Percentiles rank a stretch among this genome's conserved stretches.
These are phyloP conservation scores for Antrozous pallidus DNA, from an alignment of 2,797 vertebrate species.

Conservation along the genomic window DNA sequence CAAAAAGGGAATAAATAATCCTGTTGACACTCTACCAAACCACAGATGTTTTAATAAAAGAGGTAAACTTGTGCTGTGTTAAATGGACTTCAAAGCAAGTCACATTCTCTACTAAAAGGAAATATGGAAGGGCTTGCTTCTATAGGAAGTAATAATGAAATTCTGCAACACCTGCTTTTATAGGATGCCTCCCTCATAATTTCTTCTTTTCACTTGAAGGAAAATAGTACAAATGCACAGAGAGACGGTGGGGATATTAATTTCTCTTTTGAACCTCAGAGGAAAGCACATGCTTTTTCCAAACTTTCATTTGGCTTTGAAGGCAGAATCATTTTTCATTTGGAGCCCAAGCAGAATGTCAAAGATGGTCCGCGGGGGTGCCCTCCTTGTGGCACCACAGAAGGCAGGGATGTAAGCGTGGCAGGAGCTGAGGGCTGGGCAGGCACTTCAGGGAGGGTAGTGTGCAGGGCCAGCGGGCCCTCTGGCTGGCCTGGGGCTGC, in stretches of 20 bases:
- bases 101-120: not conserved
- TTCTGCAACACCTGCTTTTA: not conserved
- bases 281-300: not conserved
- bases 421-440: not conserved
- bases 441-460: not conserved
- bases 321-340: slow-evolving; percentile 41
- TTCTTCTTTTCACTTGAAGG: slow-evolving; percentile 18
- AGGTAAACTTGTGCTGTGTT: not conserved
- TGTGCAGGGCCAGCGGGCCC: not conserved
- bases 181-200: not conserved
- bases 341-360: slow-evolving; percentile 28
- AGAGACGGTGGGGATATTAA: slow-evolving; percentile 13
- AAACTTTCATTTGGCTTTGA: slow-evolving; percentile 42
- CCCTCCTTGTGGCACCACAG: not conserved
- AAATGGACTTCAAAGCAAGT: not conserved
- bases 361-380: not conserved
- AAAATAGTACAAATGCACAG: not conserved
- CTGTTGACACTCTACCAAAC: not conserved
- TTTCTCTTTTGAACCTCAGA: slow-evolving; percentile 55
- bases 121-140: not conserved
- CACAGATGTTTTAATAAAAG: not conserved
- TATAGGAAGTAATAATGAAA: not conserved
- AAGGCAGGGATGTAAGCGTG: not conserved
- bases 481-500: not conserved
- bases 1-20: not conserved